Evolutionary conservation across 2,797 vertebrate genomes (phyloP), one percentile per base, ranked within the genome.

Genomic region (Neosalanx taihuensis): DNA sequence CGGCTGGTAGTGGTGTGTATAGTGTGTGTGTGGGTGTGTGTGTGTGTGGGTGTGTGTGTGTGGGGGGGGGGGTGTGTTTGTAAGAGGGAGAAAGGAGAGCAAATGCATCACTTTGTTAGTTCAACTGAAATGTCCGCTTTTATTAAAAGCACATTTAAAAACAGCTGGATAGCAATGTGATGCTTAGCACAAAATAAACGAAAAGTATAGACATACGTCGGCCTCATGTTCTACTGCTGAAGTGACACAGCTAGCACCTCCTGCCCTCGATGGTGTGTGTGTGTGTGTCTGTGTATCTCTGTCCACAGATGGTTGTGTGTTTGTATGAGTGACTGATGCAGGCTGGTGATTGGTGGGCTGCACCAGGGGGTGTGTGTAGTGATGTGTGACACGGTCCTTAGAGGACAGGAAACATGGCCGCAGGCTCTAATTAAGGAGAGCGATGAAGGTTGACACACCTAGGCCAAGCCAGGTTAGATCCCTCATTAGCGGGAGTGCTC

Each of bases 361-460:
- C 9, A 37, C 12, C 30, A 49, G 37, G 56, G 56, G 18, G 30
- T 71, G 64, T 63, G 56, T 58, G 56, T 49, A n/a, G 53, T 23
- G 56, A n/a, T 71, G 53, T 73, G 30, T 60, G 23, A 57, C 64
- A 66, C 12, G 29, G 31, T 20, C 58, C 20, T 29, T 35, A 6
- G 59, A 61, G 35, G 53, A 69, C 64, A 23, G 49, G 72, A 23
- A 33, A 3, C 12, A 33, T 13, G n/a, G 17, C 1, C 23, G 35
- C 15, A 65, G 20, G 70, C 65, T 80, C 79, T 81, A 86, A 86
- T 86, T 84, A 86, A 75, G 75, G 83, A 81, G 82, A 84, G 77
- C 78, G 82, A 84, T 84, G 79, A 83, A 51, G 70, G 64, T 59
- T 81, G 81, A 84, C 81, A 84, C 84, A 84, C 81, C 84, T 81